Evolutionary conservation across 2,113 vertebrate genomes (phyloP).

Genomic region (Nipponia nippon): DNA sequence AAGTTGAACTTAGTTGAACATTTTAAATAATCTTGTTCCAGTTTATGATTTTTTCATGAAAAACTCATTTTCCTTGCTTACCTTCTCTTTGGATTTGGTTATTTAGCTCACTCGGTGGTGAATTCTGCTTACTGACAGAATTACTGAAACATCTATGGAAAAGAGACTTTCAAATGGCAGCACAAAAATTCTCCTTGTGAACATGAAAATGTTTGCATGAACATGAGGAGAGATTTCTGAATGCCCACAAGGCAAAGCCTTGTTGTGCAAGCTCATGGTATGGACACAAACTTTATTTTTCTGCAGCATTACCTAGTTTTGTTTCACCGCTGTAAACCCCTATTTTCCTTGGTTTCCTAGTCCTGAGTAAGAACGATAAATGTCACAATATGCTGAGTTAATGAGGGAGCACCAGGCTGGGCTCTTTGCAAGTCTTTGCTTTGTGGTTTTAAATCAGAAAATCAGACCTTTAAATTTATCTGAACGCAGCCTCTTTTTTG

Average conservation of each 20-base stretch:
- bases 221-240: background rate
- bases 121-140: background rate
- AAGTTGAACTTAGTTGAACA: background rate
- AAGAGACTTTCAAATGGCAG: background rate
- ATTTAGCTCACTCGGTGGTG: background rate
- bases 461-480: conserved; percentile 70
- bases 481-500: conserved; percentile 67
- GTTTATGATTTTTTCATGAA: background rate
- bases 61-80: background rate
- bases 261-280: background rate
- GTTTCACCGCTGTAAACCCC: background rate
- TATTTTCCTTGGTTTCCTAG: background rate
- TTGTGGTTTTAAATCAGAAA: conserved; percentile 68
- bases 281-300: background rate
- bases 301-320: background rate
- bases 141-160: background rate
- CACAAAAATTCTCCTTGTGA: background rate
- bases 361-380: conserved; percentile 6
- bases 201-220: background rate
- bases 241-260: background rate
- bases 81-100: background rate
- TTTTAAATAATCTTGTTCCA: background rate
- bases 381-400: conserved; percentile 38
- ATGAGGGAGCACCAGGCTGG: conserved; percentile 38
- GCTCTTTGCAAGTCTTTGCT: conserved; percentile 35